Conservation (phyloP, 2,888 invertebrate species). For the Slavum lentiscoides region DNA sequence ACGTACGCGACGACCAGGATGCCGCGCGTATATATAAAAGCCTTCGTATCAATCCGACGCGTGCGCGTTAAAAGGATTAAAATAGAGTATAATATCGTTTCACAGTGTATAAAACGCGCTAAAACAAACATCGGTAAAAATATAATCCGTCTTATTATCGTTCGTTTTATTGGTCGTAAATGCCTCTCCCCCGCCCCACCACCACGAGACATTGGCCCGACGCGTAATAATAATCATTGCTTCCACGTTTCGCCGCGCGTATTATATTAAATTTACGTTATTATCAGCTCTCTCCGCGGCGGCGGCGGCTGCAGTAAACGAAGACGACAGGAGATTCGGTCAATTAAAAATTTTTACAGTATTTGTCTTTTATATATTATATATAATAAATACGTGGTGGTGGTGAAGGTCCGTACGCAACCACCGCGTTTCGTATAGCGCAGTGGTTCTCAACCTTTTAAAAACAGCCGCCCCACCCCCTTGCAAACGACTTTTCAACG, state of each 20-base stretch:
- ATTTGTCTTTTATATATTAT: neutral
- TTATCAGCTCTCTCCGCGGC: neutral
- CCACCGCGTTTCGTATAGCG: no score
- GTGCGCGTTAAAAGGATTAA: constrained; percentile 39
- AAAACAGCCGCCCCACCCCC: no score
- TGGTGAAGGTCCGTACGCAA: no score
- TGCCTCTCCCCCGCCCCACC: neutral
- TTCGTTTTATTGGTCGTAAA: constrained; percentile 50
- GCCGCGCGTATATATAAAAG: constrained; percentile 19
- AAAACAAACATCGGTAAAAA: constrained; percentile 47
- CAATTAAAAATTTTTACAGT: constrained; percentile 10
- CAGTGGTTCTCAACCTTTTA: no score
- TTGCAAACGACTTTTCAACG: no score
- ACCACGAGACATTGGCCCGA: no score
- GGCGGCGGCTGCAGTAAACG: neutral
- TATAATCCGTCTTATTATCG: constrained; percentile 35
- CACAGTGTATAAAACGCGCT: constrained; percentile 27
- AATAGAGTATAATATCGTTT: constrained; percentile 48
- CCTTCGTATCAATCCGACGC: constrained; percentile 17
- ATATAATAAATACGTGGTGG: no score
- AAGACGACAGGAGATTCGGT: neutral
- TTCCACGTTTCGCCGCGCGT: constrained; percentile 3
- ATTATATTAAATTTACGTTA: no score
- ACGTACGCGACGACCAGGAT: constrained; percentile 6
- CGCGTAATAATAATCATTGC: neutral